Conservation (phyloP, 1,140 invertebrate species). For the Leguminivora glycinivorella region DNA sequence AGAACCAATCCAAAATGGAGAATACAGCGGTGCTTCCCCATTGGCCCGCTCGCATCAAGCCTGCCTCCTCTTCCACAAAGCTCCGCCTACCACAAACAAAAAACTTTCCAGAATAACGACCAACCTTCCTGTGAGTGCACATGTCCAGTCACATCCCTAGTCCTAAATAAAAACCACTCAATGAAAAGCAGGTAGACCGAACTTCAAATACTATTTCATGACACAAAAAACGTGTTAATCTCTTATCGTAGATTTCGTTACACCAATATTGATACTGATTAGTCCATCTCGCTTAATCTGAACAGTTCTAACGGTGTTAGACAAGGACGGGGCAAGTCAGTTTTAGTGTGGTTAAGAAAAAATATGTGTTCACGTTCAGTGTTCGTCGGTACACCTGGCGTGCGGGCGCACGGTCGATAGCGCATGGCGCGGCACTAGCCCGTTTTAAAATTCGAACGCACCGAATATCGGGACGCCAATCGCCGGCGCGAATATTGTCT, state of each 20-base stretch:
- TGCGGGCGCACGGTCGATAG: conserved; percentile 57
- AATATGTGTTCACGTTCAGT: conserved; percentile 58
- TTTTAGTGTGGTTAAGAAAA: conserved; percentile 61
- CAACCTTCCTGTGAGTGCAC: conserved; percentile 45
- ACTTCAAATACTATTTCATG: conserved; percentile 34
- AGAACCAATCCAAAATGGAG: conserved; percentile 63
- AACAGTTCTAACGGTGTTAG: conserved; percentile 34
- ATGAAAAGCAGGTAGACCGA: conserved; percentile 11
- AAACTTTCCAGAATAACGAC: conserved; percentile 48
- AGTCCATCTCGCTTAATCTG: conserved; percentile 45
- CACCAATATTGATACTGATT: conserved; percentile 43
- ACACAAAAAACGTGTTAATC: conserved; percentile 51
- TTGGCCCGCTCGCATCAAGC: conserved; percentile 46
- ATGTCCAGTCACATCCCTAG: conserved; percentile 43
- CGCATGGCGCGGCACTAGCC: conserved; percentile 45
- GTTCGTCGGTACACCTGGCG: conserved; percentile 59
- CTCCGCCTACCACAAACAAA: conserved; percentile 41
- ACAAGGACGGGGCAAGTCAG: conserved; percentile 51
- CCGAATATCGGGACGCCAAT: conserved; percentile 47
- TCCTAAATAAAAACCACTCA: conserved; percentile 37
- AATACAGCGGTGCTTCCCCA: conserved; percentile 33
- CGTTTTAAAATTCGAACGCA: conserved; percentile 45
- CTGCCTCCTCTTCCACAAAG: conserved; percentile 33
- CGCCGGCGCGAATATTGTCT: conserved; percentile 37
- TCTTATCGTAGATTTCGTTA: conserved; percentile 54